Base-by-base conservation (phyloP, 2,888 invertebrate species). In the Hirtodrosophila duncani region DNA sequence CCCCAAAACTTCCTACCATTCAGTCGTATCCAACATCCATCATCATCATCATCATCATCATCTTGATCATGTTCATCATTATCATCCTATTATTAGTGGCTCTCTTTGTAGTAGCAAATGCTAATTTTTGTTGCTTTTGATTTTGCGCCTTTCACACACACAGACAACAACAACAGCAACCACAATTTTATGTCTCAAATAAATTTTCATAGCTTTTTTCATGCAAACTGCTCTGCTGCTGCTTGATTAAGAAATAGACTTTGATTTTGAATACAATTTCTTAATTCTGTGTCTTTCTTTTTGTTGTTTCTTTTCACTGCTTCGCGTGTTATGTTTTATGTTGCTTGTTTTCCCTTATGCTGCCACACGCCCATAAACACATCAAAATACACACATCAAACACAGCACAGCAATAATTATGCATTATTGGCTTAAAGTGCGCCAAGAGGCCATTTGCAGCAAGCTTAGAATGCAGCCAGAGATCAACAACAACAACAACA, bases 341-440 rank as follows among this genome's bases (percentile, higher is more conserved):
- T 18, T 55, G 46, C 36, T 36, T 20, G 29, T 52, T 46, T 27
- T 33, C 48, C 43, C 44, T 37, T 50, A 38, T 46, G 27, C 46
- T 37, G 37, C 37, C 30, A 45, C 30, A 45, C 23, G 27, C 18
- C 36, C 27, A 44, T 29, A 37, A 33, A 31, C 24, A 33, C 16
- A 30, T 38, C 17, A n/a, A n/a, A n/a, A n/a, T n/a, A n/a, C 18
- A 33, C 8, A 42, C 43, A 34, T 38, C 1, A 13, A 38, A 17
- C 33, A 27, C 30, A 11, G 24, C 23, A 9, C 30, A 56, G 56
- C 39, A 46, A 41, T n/a, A n/a, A n/a, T 10, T 39, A 56, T 56
- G 56, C 55, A 45, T 45, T n/a, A n/a, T n/a, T 36, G 45, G 45
- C 45, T 34, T 9, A 20, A 37, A 18, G 20, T 20, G 11, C 43